phyloP scores from a whole-genome alignment of 2,888 invertebrate species.

The Nasonovia ribisnigri region DNA sequence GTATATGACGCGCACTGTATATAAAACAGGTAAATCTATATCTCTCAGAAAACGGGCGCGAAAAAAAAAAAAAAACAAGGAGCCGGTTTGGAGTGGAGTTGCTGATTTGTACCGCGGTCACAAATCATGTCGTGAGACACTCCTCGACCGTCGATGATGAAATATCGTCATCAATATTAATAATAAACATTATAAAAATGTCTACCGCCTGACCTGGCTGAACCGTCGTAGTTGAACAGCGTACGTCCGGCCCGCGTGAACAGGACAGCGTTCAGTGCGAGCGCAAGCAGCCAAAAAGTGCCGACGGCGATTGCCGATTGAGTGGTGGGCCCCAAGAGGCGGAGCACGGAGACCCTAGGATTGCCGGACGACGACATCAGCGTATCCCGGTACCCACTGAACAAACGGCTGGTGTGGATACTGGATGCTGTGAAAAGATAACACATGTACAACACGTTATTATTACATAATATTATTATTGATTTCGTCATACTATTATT shows the following conservation, averaged over 20 bases:
- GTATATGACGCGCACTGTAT: neutral
- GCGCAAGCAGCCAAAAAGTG: conserved; percentile 74
- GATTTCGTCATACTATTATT: no score
- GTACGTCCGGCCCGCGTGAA: conserved; percentile 71
- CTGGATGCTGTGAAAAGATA: conserved; percentile 73
- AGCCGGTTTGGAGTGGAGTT: neutral
- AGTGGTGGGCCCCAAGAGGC: conserved; percentile 70
- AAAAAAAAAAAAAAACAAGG: neutral
- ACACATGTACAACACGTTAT: neutral
- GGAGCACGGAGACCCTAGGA: conserved; percentile 69
- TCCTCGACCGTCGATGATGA: no score
- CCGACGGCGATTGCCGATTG: conserved; percentile 70
- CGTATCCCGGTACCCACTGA: conserved; percentile 70
- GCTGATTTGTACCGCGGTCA: no score
- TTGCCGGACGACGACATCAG: conserved; percentile 68
- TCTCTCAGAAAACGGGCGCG: neutral
- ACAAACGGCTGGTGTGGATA: conserved; percentile 75
- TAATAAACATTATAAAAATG: neutral
- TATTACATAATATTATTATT: no score
- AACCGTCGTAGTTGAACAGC: conserved; percentile 11
- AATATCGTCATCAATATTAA: no score
- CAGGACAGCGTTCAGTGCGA: conserved; percentile 73
- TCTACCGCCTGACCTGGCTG: neutral
- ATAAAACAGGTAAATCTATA: neutral
- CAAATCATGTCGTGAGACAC: no score